A percentile compares a stretch with the other conserved stretches of the same genome.
phyloP scores from a whole-genome alignment of 2,888 invertebrate species.

The Protophormia terraenovae region DNA sequence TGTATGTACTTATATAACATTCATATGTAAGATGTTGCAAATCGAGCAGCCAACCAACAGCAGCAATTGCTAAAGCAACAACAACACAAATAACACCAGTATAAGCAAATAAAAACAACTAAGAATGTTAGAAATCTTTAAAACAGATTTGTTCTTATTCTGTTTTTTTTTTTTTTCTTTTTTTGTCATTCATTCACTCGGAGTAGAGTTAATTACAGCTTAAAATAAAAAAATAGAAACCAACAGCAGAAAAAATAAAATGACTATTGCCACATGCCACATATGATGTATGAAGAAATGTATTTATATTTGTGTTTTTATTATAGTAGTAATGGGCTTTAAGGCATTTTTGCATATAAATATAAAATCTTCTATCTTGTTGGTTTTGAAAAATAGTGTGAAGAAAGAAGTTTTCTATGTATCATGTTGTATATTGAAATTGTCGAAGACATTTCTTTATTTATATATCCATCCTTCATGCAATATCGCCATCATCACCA shows the following conservation, averaged over 20 bases:
- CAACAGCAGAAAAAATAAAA: background rate
- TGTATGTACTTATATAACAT: background rate
- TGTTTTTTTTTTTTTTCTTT: background rate
- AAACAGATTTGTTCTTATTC: conserved; percentile 31
- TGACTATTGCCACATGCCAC: conserved; percentile 34
- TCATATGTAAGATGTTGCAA: conserved; percentile 42
- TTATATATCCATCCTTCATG: background rate
- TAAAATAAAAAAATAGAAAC: background rate
- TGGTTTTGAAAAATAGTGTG: background rate
- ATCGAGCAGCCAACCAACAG: conserved; percentile 11
- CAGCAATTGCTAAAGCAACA: background rate
- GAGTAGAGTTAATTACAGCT: conserved; percentile 48
- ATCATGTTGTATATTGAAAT: background rate
- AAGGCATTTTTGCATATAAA: conserved; percentile 30
- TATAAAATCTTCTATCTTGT: background rate
- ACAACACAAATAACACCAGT: background rate
- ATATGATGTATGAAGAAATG: background rate
- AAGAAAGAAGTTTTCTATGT: conserved; percentile 10
- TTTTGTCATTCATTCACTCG: background rate
- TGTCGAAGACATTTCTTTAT: conserved; percentile 31
- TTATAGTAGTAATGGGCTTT: conserved; percentile 31
- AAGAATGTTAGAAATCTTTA: conserved; percentile 46
- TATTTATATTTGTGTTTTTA: background rate
- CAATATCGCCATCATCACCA: conserved; percentile 5
- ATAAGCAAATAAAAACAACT: conserved; percentile 12